Evolutionary conservation across 1,140 invertebrate species (phyloP).

Genomic region (Drosophila subobscura): DNA sequence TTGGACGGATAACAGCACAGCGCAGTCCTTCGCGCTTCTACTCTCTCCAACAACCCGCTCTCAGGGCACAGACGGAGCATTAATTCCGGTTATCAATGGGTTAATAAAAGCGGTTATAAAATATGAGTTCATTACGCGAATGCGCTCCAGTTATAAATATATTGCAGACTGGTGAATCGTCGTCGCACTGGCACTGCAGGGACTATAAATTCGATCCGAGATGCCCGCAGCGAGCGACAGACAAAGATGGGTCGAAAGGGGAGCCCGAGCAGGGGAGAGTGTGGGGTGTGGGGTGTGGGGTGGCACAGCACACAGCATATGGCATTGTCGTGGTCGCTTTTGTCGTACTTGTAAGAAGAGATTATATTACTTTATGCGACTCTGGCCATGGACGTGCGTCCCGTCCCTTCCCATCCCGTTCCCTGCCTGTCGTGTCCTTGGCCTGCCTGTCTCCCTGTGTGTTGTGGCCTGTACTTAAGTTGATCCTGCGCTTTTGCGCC

Average conservation of each 20-base stretch:
- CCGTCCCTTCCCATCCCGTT: background rate
- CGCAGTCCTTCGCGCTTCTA: conserved; percentile 2
- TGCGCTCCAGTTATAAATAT: conserved; percentile 75
- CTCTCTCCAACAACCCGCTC: conserved; percentile 16
- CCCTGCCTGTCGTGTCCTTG: no score
- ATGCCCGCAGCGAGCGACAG: conserved; percentile 41
- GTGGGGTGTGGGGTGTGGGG: conserved; percentile 4
- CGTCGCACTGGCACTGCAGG: conserved; percentile 62
- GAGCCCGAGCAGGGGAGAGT: background rate
- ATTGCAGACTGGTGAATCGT: conserved; percentile 36
- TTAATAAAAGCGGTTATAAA: conserved; percentile 79
- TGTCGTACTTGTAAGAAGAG: conserved; percentile 79
- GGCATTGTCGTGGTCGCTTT: conserved; percentile 56
- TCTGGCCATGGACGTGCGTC: conserved; percentile 60
- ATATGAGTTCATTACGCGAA: conserved; percentile 74
- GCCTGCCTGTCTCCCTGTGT: conserved; percentile 20
- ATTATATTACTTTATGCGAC: conserved; percentile 81
- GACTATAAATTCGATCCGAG: conserved; percentile 72
- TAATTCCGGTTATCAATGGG: conserved; percentile 80
- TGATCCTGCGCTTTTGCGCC: conserved; percentile 63
- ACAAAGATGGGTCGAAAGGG: conserved; percentile 12
- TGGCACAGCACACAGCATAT: conserved; percentile 43
- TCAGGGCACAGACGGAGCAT: conserved; percentile 55
- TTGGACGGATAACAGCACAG: conserved; percentile 20
- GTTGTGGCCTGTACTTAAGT: conserved; percentile 66